Conservation (phyloP, 2,797 vertebrate genomes). For the Phalloptychus januarius region DNA sequence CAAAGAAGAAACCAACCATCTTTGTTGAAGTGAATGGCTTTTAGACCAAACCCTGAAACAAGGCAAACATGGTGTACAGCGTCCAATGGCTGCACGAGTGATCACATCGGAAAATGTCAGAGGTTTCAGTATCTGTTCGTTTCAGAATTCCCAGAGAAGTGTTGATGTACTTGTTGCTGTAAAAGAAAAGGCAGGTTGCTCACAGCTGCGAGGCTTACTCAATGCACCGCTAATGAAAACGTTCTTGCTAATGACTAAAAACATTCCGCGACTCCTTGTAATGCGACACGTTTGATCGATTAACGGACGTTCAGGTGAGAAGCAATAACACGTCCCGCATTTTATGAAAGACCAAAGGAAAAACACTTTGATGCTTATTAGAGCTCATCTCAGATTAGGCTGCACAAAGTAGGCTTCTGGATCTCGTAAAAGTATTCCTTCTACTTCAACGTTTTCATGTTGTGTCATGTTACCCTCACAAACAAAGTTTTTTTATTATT, state of each 20-base stretch:
- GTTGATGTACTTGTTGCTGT: conserved; percentile 19
- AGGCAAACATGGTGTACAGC: background rate
- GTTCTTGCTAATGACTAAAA: background rate
- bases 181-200: conserved; percentile 6
- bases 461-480: background rate
- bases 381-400: background rate
- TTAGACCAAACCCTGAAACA: background rate
- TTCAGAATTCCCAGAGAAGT: background rate
- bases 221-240: background rate
- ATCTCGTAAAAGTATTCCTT: background rate
- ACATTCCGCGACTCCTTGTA: background rate
- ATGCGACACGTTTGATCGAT: background rate
- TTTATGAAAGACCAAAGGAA: background rate
- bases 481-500: no score
- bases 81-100: background rate
- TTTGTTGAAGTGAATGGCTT: background rate
- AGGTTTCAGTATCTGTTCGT: background rate
- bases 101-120: background rate
- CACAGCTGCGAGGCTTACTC: background rate
- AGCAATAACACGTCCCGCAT: background rate
- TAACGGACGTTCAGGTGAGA: background rate
- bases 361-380: background rate
- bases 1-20: background rate
- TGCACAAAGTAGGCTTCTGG: background rate
- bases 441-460: background rate